Conservation (phyloP, 2,888 invertebrate genomes). For the Drosophila atripex region DNA sequence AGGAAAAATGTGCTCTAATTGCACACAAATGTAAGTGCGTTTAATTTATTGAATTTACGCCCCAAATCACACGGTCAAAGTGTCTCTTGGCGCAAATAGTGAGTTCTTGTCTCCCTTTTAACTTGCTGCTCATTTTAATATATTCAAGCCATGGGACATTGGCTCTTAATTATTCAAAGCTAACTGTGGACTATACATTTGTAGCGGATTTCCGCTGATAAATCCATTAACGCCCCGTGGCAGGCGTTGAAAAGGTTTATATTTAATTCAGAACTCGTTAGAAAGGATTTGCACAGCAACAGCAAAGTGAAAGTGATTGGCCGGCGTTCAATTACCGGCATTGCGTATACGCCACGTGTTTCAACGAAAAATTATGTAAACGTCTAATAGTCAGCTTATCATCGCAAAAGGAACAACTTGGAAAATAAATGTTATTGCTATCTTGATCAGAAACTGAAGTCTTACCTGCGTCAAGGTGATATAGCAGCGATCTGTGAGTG, state of each 20-base stretch:
- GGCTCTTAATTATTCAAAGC: slow-evolving; percentile 51
- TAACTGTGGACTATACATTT: slow-evolving; percentile 18
- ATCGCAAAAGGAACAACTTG: neutral
- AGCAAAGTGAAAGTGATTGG: slow-evolving; percentile 14
- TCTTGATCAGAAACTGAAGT: neutral
- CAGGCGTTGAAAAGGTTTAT: slow-evolving; percentile 25
- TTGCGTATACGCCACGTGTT: slow-evolving; percentile 5
- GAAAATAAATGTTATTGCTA: neutral
- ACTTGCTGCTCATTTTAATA: slow-evolving; percentile 12
- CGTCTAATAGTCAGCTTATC: neutral
- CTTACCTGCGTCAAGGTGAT: slow-evolving; percentile 94
- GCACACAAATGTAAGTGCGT: slow-evolving; percentile 20
- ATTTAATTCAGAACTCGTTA: slow-evolving; percentile 25
- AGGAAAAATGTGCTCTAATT: slow-evolving; percentile 33
- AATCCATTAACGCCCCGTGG: slow-evolving; percentile 41
- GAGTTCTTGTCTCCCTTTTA: slow-evolving; percentile 7
- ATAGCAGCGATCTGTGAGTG: slow-evolving; percentile 97
- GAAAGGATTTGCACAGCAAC: slow-evolving; percentile 18
- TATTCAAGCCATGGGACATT: slow-evolving; percentile 34
- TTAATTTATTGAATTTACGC: slow-evolving; percentile 47
- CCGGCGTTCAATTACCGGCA: neutral
- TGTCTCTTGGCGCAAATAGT: slow-evolving; percentile 1
- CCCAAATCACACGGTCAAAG: neutral
- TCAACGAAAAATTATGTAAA: neutral
- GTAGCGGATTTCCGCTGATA: slow-evolving; percentile 45